Conservation (phyloP, 2,888 invertebrate species). For the Torymus aiolomorphi region DNA sequence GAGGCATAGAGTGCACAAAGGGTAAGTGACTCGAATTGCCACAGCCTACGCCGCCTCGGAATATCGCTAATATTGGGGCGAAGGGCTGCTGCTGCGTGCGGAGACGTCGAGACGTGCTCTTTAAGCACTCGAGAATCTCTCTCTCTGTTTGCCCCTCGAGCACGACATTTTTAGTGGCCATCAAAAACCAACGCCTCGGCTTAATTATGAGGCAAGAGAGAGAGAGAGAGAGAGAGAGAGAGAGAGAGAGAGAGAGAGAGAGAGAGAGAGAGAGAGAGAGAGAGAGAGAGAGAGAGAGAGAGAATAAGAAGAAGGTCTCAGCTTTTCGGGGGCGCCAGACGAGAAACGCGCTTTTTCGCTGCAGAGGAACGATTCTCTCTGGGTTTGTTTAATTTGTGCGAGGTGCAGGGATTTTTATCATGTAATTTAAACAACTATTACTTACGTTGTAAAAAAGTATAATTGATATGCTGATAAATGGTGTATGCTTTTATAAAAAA, state of each 20-base stretch:
- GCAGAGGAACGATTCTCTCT: too few relatives aligned
- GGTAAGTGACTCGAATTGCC: conserved; percentile 75
- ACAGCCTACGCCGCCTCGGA: conserved; percentile 67
- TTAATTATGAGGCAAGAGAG: conserved; percentile 71
- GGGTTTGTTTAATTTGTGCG: too few relatives aligned
- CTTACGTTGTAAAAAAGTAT: too few relatives aligned
- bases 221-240: neutral
- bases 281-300: neutral
- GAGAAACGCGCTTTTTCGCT: too few relatives aligned
- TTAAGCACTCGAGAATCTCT: conserved; percentile 31
- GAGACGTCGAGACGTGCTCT: conserved; percentile 23
- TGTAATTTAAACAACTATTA: too few relatives aligned
- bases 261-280: too few relatives aligned
- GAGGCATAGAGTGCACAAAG: conserved; percentile 64
- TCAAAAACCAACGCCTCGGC: conserved; percentile 72
- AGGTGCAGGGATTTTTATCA: too few relatives aligned
- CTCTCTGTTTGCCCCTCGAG: conserved; percentile 62
- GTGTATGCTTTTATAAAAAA: too few relatives aligned
- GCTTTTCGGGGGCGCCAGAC: too few relatives aligned
- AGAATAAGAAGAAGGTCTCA: too few relatives aligned
- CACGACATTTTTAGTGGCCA: conserved; percentile 75
- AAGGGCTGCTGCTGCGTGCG: conserved; percentile 59
- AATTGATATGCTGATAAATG: too few relatives aligned
- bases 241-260: too few relatives aligned
- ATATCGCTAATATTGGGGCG: conserved; percentile 73